Conservation (phyloP, 2,888 invertebrate genomes). For the Congeria kusceri region DNA sequence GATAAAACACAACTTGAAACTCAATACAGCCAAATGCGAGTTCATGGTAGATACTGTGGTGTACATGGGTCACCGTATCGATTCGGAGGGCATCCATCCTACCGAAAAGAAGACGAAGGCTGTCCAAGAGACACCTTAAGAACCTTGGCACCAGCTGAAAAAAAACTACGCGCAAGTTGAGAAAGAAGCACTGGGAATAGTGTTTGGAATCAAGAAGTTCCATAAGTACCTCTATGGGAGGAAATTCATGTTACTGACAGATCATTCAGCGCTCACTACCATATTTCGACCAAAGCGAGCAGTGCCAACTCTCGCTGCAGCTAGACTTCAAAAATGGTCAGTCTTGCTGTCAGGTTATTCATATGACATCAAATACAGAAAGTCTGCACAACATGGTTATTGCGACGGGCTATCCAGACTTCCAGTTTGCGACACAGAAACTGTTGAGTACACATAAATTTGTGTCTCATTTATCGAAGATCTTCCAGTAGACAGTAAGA, state of each 20-base stretch:
- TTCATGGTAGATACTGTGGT: slow-evolving; percentile 35
- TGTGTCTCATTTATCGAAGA: slow-evolving; percentile 16
- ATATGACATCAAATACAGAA: slow-evolving; percentile 77
- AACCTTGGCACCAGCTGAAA: slow-evolving; percentile 45
- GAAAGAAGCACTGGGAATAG: slow-evolving; percentile 82
- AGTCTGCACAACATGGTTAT: slow-evolving; percentile 76
- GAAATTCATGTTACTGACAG: slow-evolving; percentile 84
- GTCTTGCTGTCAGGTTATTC: slow-evolving; percentile 79
- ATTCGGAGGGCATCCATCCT: slow-evolving; percentile 46
- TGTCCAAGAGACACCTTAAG: slow-evolving; percentile 47
- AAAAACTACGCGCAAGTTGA: slow-evolving; percentile 81
- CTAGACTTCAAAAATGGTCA: slow-evolving; percentile 76
- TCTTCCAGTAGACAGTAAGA: slow-evolving; percentile 3
- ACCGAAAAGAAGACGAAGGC: slow-evolving; percentile 33
- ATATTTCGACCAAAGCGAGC: slow-evolving; percentile 81
- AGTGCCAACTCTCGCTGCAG: slow-evolving; percentile 75
- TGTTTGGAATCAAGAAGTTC: slow-evolving; percentile 83
- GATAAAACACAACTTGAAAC: slow-evolving; percentile 32
- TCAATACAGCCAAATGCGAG: slow-evolving; percentile 30
- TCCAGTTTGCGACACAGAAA: slow-evolving; percentile 30
- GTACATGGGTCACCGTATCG: slow-evolving; percentile 53
- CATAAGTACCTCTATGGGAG: slow-evolving; percentile 83
- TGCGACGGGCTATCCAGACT: slow-evolving; percentile 81
- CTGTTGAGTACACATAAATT: neutral
- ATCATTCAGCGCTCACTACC: too few relatives aligned